Conservation (phyloP, 2,888 invertebrate genomes). For the Drosophila limbata region DNA sequence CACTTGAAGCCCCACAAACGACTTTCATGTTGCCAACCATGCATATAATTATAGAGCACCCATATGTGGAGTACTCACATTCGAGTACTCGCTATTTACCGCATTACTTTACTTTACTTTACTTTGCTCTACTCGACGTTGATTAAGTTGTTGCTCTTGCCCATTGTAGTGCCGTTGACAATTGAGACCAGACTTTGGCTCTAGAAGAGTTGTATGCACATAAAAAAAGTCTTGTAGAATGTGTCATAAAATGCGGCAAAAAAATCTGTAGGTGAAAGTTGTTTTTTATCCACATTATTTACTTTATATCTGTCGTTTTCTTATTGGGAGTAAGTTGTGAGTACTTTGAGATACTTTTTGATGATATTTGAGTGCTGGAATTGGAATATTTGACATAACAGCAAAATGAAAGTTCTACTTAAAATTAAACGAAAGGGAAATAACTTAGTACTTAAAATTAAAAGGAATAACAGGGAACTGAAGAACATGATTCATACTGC, state of each 20-base stretch:
- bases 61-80: slow-evolving; percentile 19
- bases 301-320: background rate
- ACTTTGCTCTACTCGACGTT: slow-evolving; percentile 30
- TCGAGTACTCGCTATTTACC: slow-evolving; percentile 28
- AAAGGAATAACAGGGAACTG: background rate
- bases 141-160: slow-evolving; percentile 61
- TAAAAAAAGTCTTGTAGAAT: slow-evolving; percentile 47
- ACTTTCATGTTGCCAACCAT: slow-evolving; percentile 47
- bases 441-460: background rate
- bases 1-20: slow-evolving; percentile 27
- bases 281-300: slow-evolving; percentile 30
- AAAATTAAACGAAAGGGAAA: background rate
- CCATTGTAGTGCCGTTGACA: slow-evolving; percentile 55
- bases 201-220: slow-evolving; percentile 12
- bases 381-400: slow-evolving; percentile 13
- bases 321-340: slow-evolving; percentile 18
- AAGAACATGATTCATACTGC: background rate
- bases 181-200: slow-evolving; percentile 39
- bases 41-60: slow-evolving; percentile 68
- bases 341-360: slow-evolving; percentile 20
- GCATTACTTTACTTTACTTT: slow-evolving; percentile 23
- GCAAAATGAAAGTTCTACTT: slow-evolving; percentile 27
- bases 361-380: slow-evolving; percentile 17
- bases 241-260: slow-evolving; percentile 66
- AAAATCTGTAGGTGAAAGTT: slow-evolving; percentile 61